Evolutionary conservation across 2,113 vertebrate genomes (phyloP), one percentile per base, ranked within the genome.

Genomic region (Cichladusa arquata): DNA sequence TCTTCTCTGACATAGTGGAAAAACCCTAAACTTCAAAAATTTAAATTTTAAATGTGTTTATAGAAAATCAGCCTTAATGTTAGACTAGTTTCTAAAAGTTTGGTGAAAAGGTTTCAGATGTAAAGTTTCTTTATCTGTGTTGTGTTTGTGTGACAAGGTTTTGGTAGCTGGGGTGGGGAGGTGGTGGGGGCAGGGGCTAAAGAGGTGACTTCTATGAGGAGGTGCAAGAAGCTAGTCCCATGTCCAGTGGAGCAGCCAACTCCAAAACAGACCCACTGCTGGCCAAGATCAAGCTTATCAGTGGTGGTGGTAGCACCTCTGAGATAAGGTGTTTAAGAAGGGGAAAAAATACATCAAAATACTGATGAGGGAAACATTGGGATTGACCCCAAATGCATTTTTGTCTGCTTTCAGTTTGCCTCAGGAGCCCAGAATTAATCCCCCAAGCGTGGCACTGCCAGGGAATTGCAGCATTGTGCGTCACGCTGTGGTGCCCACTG

Each of bases 401-500:
- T n/a, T 80, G 1, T 26, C 25, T 19, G 3, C 81, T 66, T 71
- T 47, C 23, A n/a, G 3, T 76, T 80, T 76, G 13, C 17, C 7
- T 9, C 18, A 47, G 44, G 24, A 58, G 20, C 14, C 44, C 28
- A 7, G 4, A 44, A 25, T 33, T 1, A 1, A 14, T 44, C 14
- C 7, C 0, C 4, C 8, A 12, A 42, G 64, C 23, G 25, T 31
- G 19, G 36, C 24, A 48, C 36, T 38, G 53, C 23, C 0, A 0
- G 61, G 53, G 53, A 66, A 18, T 9, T 42, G 47, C 36, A 76
- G 67, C 0, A 4, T 34, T 45, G 25, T 47, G 40, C 0, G 0
- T 65, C 66, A 13, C 17, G 5, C 11, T 4, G 1, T 0, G 0
- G 33, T 11, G 12, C 40, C 25, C 0, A 0, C 26, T 44, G 57